Base-by-base conservation (phyloP, 1,140 invertebrate genomes). In the Centruroides vittatus region DNA sequence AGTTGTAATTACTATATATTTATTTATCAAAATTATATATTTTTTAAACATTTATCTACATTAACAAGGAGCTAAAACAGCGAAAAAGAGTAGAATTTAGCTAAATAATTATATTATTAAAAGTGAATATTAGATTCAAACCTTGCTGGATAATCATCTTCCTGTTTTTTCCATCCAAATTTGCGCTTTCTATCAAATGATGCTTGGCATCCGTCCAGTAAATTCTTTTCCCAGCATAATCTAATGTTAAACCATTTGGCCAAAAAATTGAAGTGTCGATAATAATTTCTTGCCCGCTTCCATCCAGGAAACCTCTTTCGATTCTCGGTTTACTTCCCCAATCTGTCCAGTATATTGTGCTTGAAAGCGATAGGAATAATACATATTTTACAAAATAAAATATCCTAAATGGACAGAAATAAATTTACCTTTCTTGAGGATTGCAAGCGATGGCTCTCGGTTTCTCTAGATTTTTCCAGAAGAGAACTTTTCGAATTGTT, bases 191-290 rank as follows among this genome's bases (percentile, higher is more conserved):
- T 61, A 97, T 93, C 23, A 86, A 86, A 68, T 88, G 86, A 65
- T 91, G 86, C 69, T 91, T 88, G 1, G 88, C 89, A 72, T 94
- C 90, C 0, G 86, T 86, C 89, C 90, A 93, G 68, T 88, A 94
- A 47, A 94, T 80, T 60, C 84, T 80, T 57, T 84, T 81, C 0
- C 80, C 83, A 12, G 84, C 84, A 69, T 89, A 90, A 70, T 94
- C 90, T 9, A 93, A 80, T 0, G 87, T 85, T 35, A 94, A 74
- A 35, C 89, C 89, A 68, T 93, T 93, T 0, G 90, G 90, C 86
- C 90, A 91, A 56, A 84, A 86, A 36, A 89, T 81, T 3, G 82
- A 81, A 64, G 86, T 81, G 3, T 76, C 73, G 3, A 86, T 73
- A 5, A 84, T 70, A n/a, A 74, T 72, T 50, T 72, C 75, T 41